Conservation (phyloP, 2,113 vertebrate genomes). For the Astur gentilis region DNA sequence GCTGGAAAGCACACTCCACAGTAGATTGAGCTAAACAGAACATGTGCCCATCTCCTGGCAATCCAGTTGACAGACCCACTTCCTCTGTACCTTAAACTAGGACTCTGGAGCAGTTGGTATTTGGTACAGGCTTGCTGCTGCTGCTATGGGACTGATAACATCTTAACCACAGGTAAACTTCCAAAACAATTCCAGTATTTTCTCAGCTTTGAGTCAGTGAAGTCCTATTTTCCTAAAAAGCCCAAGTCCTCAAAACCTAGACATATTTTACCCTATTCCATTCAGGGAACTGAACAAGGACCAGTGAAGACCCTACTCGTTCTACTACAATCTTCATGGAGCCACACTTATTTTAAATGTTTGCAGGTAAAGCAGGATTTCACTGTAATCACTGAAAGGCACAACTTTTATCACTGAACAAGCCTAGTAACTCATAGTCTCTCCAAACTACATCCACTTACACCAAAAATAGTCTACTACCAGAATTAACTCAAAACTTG, state of each 20-base stretch:
- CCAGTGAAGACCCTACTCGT: not conserved
- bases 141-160: not conserved
- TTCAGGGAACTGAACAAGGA: not conserved
- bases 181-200: not conserved
- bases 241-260: not conserved
- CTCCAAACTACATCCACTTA: not conserved
- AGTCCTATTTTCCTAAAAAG: not conserved
- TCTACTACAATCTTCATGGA: not conserved
- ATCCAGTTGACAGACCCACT: not conserved
- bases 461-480: not conserved
- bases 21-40: not conserved
- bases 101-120: not conserved
- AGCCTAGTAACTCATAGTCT: not conserved
- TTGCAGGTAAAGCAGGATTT: not conserved
- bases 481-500: not conserved
- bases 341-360: not conserved
- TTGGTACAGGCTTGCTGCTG: not conserved
- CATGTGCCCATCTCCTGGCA: not conserved
- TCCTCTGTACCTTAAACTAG: not conserved
- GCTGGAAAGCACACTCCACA: not conserved
- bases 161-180: not conserved
- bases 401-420: not conserved
- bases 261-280: not conserved
- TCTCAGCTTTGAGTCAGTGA: not conserved
- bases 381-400: not conserved